Evolutionary conservation across 2,113 vertebrate genomes (phyloP).

Genomic region (Tautogolabrus adspersus): DNA sequence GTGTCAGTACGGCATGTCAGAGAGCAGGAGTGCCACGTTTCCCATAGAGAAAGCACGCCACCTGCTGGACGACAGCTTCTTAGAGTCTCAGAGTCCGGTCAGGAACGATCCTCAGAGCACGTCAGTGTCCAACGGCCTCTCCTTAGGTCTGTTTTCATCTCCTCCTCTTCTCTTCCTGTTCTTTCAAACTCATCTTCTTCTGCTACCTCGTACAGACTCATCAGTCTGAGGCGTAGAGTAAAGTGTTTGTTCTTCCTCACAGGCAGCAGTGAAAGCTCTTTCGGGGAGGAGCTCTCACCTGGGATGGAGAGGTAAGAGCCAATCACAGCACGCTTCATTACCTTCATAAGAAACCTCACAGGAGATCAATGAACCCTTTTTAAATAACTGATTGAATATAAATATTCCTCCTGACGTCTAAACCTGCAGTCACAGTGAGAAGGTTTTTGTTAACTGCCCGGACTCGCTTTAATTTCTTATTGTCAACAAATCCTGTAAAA

Average conservation of each 20-base stretch:
- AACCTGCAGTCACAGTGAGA: no score
- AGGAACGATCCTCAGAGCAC: conserved; percentile 78
- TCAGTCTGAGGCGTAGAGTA: background rate
- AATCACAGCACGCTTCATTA: background rate
- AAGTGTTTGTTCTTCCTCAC: conserved; percentile 23
- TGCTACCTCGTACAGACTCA: background rate
- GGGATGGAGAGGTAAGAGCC: conserved; percentile 91
- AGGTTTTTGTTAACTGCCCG: no score
- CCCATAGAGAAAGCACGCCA: conserved; percentile 92
- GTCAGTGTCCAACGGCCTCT: conserved; percentile 88
- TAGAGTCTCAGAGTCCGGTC: conserved; percentile 92
- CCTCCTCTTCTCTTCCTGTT: no score
- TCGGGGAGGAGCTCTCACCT: conserved; percentile 92
- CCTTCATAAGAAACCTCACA: background rate
- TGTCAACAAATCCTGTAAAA: background rate
- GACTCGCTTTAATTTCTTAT: background rate
- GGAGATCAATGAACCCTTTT: background rate
- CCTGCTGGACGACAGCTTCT: conserved; percentile 96
- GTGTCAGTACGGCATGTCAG: conserved; percentile 93
- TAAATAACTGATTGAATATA: no score
- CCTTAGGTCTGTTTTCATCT: conserved; percentile 82
- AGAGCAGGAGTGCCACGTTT: conserved; percentile 94
- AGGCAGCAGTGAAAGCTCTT: conserved; percentile 98
- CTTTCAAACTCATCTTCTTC: no score
- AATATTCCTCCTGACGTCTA: no score